Base-by-base conservation (phyloP, 2,113 vertebrate genomes). In the Paraplagusia blochii region DNA sequence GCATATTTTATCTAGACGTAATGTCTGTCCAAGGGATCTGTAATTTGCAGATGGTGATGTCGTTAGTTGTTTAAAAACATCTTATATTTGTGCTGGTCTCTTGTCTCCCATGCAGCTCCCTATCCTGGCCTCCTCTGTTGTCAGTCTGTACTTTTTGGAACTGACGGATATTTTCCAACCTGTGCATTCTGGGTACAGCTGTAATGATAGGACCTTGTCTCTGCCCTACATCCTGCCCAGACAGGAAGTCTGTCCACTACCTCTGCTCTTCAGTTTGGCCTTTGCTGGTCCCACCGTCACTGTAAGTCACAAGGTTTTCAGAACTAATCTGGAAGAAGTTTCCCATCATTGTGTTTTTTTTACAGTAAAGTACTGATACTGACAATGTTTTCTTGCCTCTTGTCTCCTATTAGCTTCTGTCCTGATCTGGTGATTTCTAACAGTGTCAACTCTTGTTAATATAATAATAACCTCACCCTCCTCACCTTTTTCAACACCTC, bases 81-180 rank as follows among this genome's bases (percentile, higher is more conserved):
- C 4, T 22, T 1, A 16, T 22, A 22, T 46, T 47, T 11, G 8
- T 47, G 45, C 13, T 47, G 12, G 33, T 52, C 4, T 6, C 1
- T 16, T 69, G 33, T 64, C 36, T 45, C 36, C 19, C 1, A 9
- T 36, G 55, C 84, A 98, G 95, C 83, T 98, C 65, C 95, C 95
- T 29, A 97, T 98, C 74, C 63, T 97, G 89, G 94, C 95, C 50
- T 95, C 95, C 52, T 95, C 95, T 0, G 93, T 97, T 56, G 93
- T 98, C 76, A 96, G 94, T 73, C 94, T 98, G 11, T 98, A 98
- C 75, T 97, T 98, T 77, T 89, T 98, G 75, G 95, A 97, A 81
- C 91, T 96, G 66, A 98, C 95, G 0, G 94, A 97, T 86, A 92
- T 97, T 84, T 98, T 98, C 91, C 94, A 95, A 71, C 95, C 95